Evolutionary conservation across 2,888 invertebrate species (phyloP), one percentile per base, ranked within the genome.

Genomic region (Mythimna loreyi): DNA sequence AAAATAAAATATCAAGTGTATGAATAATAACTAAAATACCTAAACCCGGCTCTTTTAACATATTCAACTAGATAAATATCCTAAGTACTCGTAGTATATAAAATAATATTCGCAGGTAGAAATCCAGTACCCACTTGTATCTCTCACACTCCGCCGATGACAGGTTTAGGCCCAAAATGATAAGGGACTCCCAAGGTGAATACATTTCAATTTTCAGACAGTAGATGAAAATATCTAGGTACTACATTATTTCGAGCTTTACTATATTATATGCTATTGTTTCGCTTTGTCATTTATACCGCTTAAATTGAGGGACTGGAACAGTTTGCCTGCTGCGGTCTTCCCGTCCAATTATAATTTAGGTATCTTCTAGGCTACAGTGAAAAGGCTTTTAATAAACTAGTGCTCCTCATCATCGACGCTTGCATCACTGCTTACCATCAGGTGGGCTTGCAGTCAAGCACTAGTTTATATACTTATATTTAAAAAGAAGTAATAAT

Each of bases 91-190:
- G 13, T 28, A 28, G 28, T 28, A 28, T 28, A 13, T 1, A 56
- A 11, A 69, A 30, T n/a, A 21, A 7, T 49, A 16, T 56, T 40
- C 40, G 4, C 7, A 45, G 43, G 16, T n/a, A 23, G 0, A 33
- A 52, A 53, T 45, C 19, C n/a, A 25, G 30, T 25, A 21, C 36
- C 40, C 13, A 33, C 33, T 33, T 33, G 33, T 33, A 30, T 23
- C 30, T 40, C 40, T 25, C 40, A 33, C 19, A 11, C 25, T 43
- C 23, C 23, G 11, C n/a, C 43, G 73, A 36, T 64, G 71, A 73
- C 73, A 71, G 56, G 16, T 71, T 56, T 50, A 43, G 73, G 43
- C 45, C 33, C 33, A 23, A 36, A 56, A 64, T 73, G 64, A 73
- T 50, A 49, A 64, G 56, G 56, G 43, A 28, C 33, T 50, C 73